These are phyloP conservation scores for Phodopus roborovskii DNA, from an alignment of 2,113 vertebrate species.

Conservation along the genomic window DNA sequence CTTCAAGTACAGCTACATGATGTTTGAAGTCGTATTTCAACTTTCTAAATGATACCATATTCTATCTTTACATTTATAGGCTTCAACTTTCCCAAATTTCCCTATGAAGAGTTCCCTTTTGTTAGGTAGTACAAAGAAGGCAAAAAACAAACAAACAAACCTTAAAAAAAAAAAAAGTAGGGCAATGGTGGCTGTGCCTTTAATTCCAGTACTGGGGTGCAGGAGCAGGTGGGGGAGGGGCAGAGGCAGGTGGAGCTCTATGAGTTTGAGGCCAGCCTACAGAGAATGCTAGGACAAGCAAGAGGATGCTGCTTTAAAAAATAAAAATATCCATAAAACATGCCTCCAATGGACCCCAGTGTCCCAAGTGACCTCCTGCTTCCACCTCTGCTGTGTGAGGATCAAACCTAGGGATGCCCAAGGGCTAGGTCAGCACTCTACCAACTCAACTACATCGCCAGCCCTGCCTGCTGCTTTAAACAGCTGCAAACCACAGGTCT, in stretches of 20 bases:
- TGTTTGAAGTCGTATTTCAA: constrained; percentile 18
- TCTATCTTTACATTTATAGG: background rate
- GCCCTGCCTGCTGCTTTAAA: constrained; percentile 1
- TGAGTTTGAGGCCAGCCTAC: too few relatives aligned
- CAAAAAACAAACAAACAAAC: background rate
- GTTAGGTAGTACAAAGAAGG: background rate
- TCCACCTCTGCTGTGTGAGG: background rate
- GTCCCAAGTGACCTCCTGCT: background rate
- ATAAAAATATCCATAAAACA: background rate
- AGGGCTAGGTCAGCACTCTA: background rate
- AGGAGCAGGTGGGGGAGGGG: too few relatives aligned
- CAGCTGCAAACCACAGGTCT: background rate
- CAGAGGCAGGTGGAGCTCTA: too few relatives aligned
- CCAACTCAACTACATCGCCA: background rate
- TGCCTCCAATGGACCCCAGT: too few relatives aligned
- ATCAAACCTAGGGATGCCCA: background rate
- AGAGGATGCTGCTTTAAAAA: background rate
- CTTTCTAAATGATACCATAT: background rate
- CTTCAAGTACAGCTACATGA: background rate
- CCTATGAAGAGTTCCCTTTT: background rate
- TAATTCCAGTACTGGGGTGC: too few relatives aligned
- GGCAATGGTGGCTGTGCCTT: too few relatives aligned
- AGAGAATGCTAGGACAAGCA: too few relatives aligned
- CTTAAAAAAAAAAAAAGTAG: background rate
- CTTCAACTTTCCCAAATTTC: constrained; percentile 1